These are phyloP conservation scores for Meloe dianella DNA, from an alignment of 2,888 invertebrate genomes.

Conservation along the genomic window DNA sequence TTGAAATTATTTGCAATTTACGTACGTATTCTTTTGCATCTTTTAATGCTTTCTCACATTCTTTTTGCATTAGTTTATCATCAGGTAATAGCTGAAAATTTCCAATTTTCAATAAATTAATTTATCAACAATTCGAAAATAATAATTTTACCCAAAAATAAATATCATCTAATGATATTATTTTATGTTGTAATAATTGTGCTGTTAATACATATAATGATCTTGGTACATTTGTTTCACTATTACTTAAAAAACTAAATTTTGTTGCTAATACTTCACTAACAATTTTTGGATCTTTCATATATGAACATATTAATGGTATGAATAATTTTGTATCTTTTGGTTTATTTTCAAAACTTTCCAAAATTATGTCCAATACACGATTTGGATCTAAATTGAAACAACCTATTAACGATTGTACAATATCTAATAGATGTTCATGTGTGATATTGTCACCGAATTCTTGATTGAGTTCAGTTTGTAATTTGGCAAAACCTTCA, in stretches of 20 bases:
- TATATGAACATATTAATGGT: constrained; percentile 84
- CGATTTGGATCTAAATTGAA: constrained; percentile 99
- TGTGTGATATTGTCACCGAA: constrained; percentile 69
- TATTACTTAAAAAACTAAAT: constrained; percentile 72
- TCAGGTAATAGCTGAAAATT: constrained; percentile 77
- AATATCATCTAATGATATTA: constrained; percentile 86
- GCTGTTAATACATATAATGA: constrained; percentile 91
- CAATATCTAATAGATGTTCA: constrained; percentile 80
- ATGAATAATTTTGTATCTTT: constrained; percentile 82
- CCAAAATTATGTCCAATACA: constrained; percentile 93
- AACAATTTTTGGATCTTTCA: constrained; percentile 85
- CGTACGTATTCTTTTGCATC: constrained; percentile 88
- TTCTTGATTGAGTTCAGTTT: constrained; percentile 91
- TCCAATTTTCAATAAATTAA: constrained; percentile 1
- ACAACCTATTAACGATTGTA: constrained; percentile 95
- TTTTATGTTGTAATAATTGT: constrained; percentile 83
- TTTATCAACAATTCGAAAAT: neutral
- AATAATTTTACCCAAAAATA: constrained; percentile 81
- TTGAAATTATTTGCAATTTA: constrained; percentile 80
- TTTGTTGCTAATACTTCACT: constrained; percentile 96
- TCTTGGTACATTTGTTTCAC: constrained; percentile 74
- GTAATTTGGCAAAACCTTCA: constrained; percentile 97
- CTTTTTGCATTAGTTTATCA: constrained; percentile 79
- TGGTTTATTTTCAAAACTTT: constrained; percentile 91
- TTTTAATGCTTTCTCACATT: constrained; percentile 81